phyloP scores from a whole-genome alignment of 2,113 vertebrate species.

The Acanthisitta chloris region DNA sequence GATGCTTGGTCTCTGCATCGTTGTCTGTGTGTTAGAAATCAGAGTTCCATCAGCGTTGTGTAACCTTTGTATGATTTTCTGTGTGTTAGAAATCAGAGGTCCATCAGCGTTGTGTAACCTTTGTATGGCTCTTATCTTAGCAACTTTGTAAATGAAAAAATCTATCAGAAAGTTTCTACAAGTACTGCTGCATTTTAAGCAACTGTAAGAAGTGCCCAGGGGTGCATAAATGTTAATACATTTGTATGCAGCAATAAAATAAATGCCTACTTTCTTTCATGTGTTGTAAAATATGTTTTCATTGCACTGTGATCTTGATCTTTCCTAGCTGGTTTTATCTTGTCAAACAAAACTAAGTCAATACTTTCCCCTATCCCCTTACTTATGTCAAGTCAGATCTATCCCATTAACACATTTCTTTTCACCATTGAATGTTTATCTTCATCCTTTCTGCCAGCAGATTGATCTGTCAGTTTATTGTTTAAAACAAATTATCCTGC shows the following conservation, averaged over 20 bases:
- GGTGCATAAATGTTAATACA: background rate
- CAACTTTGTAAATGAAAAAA: background rate
- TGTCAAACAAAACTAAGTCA: conserved; percentile 17
- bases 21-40: background rate
- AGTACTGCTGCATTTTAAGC: background rate
- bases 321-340: background rate
- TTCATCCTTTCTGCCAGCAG: background rate
- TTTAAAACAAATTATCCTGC: conserved; percentile 16
- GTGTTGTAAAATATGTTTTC: background rate
- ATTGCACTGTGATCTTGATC: background rate
- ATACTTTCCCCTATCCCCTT: background rate
- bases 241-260: background rate
- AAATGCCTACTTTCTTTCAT: background rate
- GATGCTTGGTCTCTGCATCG: background rate
- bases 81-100: background rate
- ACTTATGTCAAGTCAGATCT: background rate
- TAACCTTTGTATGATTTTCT: background rate
- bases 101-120: background rate
- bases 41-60: background rate
- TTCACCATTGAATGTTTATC: conserved; percentile 4
- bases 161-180: background rate
- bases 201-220: background rate
- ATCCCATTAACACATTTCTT: background rate
- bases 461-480: background rate
- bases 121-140: background rate